Evolutionary conservation across 2,797 vertebrate species (phyloP), one percentile per base, ranked within the genome.

Genomic region (Sebastolobus altivelis): DNA sequence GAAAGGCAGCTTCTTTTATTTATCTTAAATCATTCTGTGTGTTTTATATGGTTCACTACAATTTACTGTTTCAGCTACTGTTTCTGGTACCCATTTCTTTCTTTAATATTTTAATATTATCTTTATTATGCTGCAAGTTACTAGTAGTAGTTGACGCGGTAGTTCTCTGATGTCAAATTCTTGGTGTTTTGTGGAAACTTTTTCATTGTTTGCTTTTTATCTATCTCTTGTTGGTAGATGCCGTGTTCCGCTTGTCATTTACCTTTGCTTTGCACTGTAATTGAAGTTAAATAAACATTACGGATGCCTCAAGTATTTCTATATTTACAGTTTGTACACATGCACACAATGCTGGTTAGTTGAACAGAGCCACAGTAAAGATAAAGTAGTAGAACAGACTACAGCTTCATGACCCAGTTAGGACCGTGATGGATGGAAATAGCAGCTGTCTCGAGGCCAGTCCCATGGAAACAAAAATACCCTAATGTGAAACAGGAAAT

Each of bases 11-110:
- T 55, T 9, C 9, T 55, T 55, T 55, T 16, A 25, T 55, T 25
- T 55, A n/a, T 54, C 49, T 1, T 1, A 46, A 46, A 46, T 46
- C 16, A 0, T 6, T 18, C 14, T 0, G 0, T 46, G 14, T 46
- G 46, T 49, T 49, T 20, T 20, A 37, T 37, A 37, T 7, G 6
- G 40, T 43, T 8, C 52, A 25, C n/a, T 10, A 25, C 8, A 22
- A 1, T 55, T 55, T 55, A 55, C 20, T 4, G 4, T n/a, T 54
- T 54, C 1, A n/a, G 20, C 49, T n/a, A 6, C 20, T 54, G 49
- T 54, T n/a, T 54, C 22, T 55, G n/a, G 4, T 55, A 22, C 22
- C 11, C 52, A 54, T 54, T 54, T 54, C 20, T 54, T 46, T 46
- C 6, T 46, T 46, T 46, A 46, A 46, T 46, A 46, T 46, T 46